A percentile compares a stretch with the other conserved stretches of the same genome.
These are phyloP conservation scores for Antennarius striatus DNA, from an alignment of 2,113 vertebrate species.

Conservation along the genomic window DNA sequence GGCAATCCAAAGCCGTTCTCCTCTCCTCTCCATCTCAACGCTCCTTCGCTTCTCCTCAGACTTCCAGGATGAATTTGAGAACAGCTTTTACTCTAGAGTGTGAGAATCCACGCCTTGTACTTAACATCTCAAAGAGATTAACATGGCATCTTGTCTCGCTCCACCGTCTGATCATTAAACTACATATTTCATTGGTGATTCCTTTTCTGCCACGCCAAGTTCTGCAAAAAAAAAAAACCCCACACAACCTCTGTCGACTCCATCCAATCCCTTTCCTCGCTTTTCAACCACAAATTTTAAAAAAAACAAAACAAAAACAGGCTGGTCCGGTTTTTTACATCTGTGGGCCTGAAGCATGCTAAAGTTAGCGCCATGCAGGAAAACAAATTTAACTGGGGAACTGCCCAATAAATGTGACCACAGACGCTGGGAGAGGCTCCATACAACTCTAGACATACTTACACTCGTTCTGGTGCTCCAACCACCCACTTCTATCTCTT, in stretches of 20 bases:
- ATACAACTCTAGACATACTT: slow-evolving; percentile 64
- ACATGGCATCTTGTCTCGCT: too few relatives aligned
- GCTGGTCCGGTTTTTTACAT: slow-evolving; percentile 37
- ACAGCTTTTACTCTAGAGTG: too few relatives aligned
- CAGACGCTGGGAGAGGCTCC: slow-evolving; percentile 66
- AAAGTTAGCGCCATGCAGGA: slow-evolving; percentile 62
- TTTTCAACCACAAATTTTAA: slow-evolving; percentile 48
- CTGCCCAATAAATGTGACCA: slow-evolving; percentile 59
- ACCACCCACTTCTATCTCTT: too few relatives aligned
- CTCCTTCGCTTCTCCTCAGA: too few relatives aligned
- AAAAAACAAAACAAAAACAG: slow-evolving; percentile 5
- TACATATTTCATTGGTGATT: too few relatives aligned
- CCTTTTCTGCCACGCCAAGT: too few relatives aligned
- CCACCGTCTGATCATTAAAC: too few relatives aligned
- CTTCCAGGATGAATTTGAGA: too few relatives aligned
- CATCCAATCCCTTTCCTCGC: slow-evolving; percentile 29
- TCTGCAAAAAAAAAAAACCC: not conserved
- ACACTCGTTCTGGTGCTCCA: not conserved
- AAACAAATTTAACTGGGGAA: slow-evolving; percentile 58
- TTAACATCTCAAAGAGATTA: too few relatives aligned
- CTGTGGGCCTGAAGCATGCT: slow-evolving; percentile 26
- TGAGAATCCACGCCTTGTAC: too few relatives aligned
- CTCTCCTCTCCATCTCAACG: too few relatives aligned
- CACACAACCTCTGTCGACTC: slow-evolving; percentile 9
- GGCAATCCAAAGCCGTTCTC: too few relatives aligned